Conservation (phyloP, 2,888 invertebrate species). For the Sarcophaga variegata region DNA sequence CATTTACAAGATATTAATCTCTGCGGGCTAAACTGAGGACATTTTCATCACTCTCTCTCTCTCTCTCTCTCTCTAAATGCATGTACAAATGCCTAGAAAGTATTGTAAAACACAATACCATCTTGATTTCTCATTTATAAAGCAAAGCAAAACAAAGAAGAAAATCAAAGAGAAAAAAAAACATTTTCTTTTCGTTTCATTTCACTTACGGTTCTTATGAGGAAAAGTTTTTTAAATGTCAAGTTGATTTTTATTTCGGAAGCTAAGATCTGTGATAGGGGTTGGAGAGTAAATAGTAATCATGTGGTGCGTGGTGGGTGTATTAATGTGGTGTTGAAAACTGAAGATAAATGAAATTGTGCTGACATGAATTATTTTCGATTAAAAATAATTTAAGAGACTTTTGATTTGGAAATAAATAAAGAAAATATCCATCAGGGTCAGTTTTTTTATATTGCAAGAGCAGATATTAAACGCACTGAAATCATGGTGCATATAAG, state of each 20-base stretch:
- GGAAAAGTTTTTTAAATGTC: not conserved
- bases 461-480: no score
- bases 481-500: no score
- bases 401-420: not conserved
- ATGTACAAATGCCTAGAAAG: not conserved
- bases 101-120: slow-evolving; percentile 28
- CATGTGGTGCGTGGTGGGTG: no score
- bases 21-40: slow-evolving; percentile 41
- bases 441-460: no score
- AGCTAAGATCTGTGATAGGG: no score
- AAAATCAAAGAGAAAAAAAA: not conserved
- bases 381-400: slow-evolving; percentile 15
- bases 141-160: not conserved
- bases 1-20: slow-evolving; percentile 65
- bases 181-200: not conserved
- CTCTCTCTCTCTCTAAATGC: not conserved
- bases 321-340: no score
- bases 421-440: no score
- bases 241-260: no score
- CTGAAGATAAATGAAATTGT: no score
- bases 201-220: not conserved
- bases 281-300: no score
- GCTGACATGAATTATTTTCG: no score
- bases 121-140: slow-evolving; percentile 37
- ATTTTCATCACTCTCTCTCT: not conserved